A percentile compares a stretch with the other conserved stretches of the same genome.
Conservation (phyloP, 1,140 invertebrate species). For the Bombus pascuorum region DNA sequence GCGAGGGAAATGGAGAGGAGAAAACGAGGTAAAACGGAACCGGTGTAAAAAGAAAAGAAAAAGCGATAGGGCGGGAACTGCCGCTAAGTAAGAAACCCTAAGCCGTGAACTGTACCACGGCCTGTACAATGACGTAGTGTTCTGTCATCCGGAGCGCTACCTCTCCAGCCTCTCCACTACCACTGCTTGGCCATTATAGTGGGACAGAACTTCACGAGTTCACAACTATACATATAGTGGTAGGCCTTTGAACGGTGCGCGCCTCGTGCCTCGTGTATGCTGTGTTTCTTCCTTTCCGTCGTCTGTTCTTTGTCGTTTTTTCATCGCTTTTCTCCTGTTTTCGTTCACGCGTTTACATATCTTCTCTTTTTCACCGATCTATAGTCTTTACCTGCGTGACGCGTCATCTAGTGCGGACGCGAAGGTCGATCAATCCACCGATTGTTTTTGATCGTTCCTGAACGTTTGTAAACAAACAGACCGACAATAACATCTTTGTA, state of each 20-base stretch:
- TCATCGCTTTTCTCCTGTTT: slow-evolving; percentile 2
- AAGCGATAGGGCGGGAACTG: slow-evolving; percentile 6
- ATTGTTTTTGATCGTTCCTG: no score
- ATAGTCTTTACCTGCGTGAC: neutral
- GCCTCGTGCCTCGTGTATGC: slow-evolving; percentile 35
- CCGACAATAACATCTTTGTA: neutral
- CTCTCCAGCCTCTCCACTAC: slow-evolving; percentile 62
- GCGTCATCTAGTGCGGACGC: no score
- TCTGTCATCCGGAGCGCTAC: slow-evolving; percentile 69
- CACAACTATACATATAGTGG: slow-evolving; percentile 66
- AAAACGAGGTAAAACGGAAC: slow-evolving; percentile 26
- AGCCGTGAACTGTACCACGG: slow-evolving; percentile 52
- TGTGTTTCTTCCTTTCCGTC: slow-evolving; percentile 31
- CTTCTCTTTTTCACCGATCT: neutral
- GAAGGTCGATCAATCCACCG: neutral
- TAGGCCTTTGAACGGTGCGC: slow-evolving; percentile 63
- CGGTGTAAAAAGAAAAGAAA: slow-evolving; percentile 9
- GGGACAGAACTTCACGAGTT: slow-evolving; percentile 63
- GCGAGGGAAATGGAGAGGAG: slow-evolving; percentile 50
- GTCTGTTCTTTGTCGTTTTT: slow-evolving; percentile 25
- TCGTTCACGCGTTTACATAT: neutral
- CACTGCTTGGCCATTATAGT: slow-evolving; percentile 64
- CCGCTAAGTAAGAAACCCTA: slow-evolving; percentile 61
- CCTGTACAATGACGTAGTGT: slow-evolving; percentile 68
- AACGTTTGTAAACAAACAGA: slow-evolving; percentile 9